phyloP scores from a whole-genome alignment of 2,888 invertebrate genomes.

The Calameuta filiformis region DNA sequence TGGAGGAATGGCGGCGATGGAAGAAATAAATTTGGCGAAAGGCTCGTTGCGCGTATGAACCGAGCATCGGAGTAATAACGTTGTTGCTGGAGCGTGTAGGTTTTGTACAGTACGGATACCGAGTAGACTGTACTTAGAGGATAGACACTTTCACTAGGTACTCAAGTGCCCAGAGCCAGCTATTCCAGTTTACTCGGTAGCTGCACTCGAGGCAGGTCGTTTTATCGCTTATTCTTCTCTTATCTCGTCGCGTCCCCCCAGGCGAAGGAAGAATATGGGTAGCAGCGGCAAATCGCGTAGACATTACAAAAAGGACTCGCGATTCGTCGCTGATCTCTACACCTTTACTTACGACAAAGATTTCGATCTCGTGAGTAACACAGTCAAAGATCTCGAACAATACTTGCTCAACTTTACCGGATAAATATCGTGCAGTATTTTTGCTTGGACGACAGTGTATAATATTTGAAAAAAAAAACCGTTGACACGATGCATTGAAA shows the following conservation, averaged over 20 bases:
- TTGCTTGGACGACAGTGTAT: not conserved
- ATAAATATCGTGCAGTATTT: not conserved
- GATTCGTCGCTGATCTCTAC: conserved; percentile 85
- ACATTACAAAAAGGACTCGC: conserved; percentile 88
- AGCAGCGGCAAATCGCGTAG: conserved; percentile 70
- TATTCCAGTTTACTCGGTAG: not conserved
- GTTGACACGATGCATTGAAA: not conserved
- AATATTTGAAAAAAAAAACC: not conserved
- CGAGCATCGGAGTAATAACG: not conserved
- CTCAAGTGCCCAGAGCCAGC: not conserved
- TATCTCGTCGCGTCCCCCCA: not conserved
- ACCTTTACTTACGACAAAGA: conserved; percentile 88
- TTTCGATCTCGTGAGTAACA: conserved; percentile 55
- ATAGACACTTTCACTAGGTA: conserved; percentile 25
- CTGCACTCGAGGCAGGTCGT: not conserved
- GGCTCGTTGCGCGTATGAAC: not conserved
- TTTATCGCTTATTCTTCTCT: not conserved
- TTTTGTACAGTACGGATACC: not conserved
- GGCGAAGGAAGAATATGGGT: conserved; percentile 24
- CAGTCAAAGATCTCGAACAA: not conserved
- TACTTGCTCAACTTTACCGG: too few relatives aligned
- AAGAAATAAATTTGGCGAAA: not conserved
- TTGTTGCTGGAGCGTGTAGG: conserved; percentile 17
- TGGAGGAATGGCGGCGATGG: not conserved
- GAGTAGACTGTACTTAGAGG: not conserved